Base-by-base conservation (phyloP, 1,140 invertebrate species). In the Epicauta chinensis region DNA sequence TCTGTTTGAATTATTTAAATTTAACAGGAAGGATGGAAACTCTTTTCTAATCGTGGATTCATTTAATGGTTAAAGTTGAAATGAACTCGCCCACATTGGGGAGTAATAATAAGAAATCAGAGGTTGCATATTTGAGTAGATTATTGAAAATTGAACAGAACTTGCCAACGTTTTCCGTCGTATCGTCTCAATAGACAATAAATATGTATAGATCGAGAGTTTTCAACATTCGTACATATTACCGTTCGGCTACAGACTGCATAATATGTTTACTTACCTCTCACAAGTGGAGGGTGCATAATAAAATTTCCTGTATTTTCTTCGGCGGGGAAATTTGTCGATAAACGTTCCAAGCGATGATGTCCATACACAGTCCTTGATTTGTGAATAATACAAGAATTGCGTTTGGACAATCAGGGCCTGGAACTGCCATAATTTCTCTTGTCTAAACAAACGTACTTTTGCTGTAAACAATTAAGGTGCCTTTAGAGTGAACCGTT, bases 381-480 rank as follows among this genome's bases (percentile, higher is more conserved):
- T 66, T 55, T 34, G 62, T 64, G 58, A 23, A 10, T 11, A 7
- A 49, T 58, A 61, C 68, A 70, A 70, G 68, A 70, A 70, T 70
- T 70, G 68, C 68, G 68, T 70, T 70, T 69, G 68, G 68, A 70
- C 68, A 70, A 70, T 70, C 68, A 70, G 59, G 60, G 67, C 68
- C 66, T 65, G 61, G 62, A 66, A 69, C 62, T 61, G 36, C 38
- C 4, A 23, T 23, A 3, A 7, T 23, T 23, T 7, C 4, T 23
- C 23, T 7, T n/a, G n/a, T n/a, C n/a, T n/a, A n/a, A n/a, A n/a
- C n/a, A n/a, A n/a, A n/a, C n/a, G n/a, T n/a, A n/a, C n/a, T n/a
- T n/a, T 23, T 23, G 4, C 23, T 5, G 23, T 23, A 23, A 23
- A 23, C 23, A 23, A 23, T 23, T 23, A 23, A 23, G 4, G 4